Percentiles rank a stretch among this genome's conserved stretches.
These are phyloP conservation scores for Sigmodon hispidus DNA, from an alignment of 2,113 vertebrate species.

Conservation along the genomic window DNA sequence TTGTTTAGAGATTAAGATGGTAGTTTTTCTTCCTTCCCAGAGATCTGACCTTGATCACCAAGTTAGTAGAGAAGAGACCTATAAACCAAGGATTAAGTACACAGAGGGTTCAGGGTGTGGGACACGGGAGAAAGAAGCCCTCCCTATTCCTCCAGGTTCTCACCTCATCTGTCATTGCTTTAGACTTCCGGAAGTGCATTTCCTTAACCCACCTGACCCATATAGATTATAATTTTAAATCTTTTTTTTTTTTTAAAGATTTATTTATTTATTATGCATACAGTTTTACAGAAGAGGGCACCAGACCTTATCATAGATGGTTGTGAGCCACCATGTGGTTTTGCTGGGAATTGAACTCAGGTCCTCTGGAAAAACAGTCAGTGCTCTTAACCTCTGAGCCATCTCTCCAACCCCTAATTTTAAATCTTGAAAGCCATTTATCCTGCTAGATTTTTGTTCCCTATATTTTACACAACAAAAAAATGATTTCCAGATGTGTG, in stretches of 20 bases:
- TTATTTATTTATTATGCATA: too few relatives aligned
- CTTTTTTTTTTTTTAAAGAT: too few relatives aligned
- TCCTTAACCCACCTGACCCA: slow-evolving; percentile 5
- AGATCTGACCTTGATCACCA: slow-evolving; percentile 9
- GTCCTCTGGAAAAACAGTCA: too few relatives aligned
- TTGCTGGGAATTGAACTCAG: too few relatives aligned
- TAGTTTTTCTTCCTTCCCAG: slow-evolving; percentile 47
- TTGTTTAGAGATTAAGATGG: slow-evolving; percentile 32
- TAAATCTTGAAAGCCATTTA: slow-evolving; percentile 43
- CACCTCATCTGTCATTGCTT: background rate
- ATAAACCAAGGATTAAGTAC: slow-evolving; percentile 9
- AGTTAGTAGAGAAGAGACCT: background rate
- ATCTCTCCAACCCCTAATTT: too few relatives aligned
- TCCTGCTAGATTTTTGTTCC: slow-evolving; percentile 1
- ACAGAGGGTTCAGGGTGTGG: background rate
- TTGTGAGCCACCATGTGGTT: too few relatives aligned
- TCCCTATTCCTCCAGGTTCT: background rate
- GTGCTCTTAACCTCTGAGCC: too few relatives aligned
- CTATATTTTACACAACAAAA: slow-evolving; percentile 46
- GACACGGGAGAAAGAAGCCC: background rate
- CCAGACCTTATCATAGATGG: too few relatives aligned
- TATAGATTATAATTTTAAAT: slow-evolving; percentile 17
- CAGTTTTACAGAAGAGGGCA: too few relatives aligned
- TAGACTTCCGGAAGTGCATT: background rate
- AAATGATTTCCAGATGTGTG: slow-evolving; percentile 25